Evolutionary conservation across 2,797 vertebrate genomes (phyloP), one percentile per base, ranked within the genome.

Genomic region (Brachyalestes nurse): DNA sequence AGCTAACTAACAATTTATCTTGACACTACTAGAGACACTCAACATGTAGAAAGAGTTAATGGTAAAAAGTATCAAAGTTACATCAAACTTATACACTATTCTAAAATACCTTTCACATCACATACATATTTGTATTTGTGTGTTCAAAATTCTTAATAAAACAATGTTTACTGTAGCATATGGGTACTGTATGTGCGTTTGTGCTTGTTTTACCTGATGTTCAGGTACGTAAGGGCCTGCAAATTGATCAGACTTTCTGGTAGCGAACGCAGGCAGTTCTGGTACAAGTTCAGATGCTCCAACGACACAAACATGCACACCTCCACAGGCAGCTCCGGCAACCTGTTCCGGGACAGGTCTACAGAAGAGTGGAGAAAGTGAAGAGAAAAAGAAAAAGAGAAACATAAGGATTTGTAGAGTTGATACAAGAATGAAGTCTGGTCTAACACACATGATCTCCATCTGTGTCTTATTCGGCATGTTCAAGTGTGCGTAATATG

Each of bases 251-350:
- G 90, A 84, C 95, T 94, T 83, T 99, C 97, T 51, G 97, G 97
- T 53, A 99, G 93, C 19, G 95, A 95, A 8, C 97, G 94, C 82
- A 99, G 94, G 92, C 97, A 99, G 91, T 99, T 99, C 94, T 99
- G 97, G 88, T 99, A 98, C 47, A 99, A 94, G 86, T 97, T 98
- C 78, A 99, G 93, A 90, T 94, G 96, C 93, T 99, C 97, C 64
- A 99, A 93, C 81, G 97, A 98, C 74, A 99, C 96, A 2, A 97
- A 98, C 88, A 95, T 90, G 88, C 97, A 99, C 0, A 95, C 93
- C 88, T 99, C 97, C 88, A 94, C 84, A 21, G 97, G 97, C 73
- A 99, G 92, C 88, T 99, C 97, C 0, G 96, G 91, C 82, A 99
- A 92, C 60, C 97, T 95, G 91, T 99, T 99, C 85, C 96, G 93